Conservation (phyloP, 2,113 vertebrate species). For the Macquaria australasica region DNA sequence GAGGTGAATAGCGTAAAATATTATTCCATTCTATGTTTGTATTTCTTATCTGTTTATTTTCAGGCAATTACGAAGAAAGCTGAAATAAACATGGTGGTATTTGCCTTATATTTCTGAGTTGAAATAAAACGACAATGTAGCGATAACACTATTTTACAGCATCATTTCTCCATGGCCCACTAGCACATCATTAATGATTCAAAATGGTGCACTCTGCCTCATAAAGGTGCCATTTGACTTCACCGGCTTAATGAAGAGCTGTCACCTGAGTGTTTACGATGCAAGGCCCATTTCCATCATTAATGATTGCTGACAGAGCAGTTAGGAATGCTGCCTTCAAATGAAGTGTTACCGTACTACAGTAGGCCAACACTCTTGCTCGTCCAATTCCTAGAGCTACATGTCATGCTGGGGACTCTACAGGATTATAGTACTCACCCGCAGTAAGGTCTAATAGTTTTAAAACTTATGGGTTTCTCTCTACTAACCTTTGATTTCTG, state of each 20-base stretch:
- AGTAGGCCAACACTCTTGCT: constrained; percentile 86
- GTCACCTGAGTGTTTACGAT: constrained; percentile 23
- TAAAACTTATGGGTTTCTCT: constrained; percentile 80
- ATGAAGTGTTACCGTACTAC: constrained; percentile 88
- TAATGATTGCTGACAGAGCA: constrained; percentile 64
- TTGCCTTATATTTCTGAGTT: constrained; percentile 71
- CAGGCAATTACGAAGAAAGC: constrained; percentile 77
- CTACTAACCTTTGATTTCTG: constrained; percentile 89
- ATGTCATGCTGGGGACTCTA: constrained; percentile 84
- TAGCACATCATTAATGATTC: constrained; percentile 71
- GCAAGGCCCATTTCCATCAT: constrained; percentile 75
- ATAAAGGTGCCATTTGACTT: constrained; percentile 24
- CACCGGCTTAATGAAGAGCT: constrained; percentile 1
- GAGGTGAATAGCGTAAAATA: constrained; percentile 68
- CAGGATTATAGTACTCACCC: constrained; percentile 85
- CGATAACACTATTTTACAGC: constrained; percentile 88
- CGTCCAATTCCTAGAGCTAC: constrained; percentile 78
- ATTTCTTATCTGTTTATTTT: constrained; percentile 77
- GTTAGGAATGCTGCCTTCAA: constrained; percentile 84
- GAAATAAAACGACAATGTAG: constrained; percentile 82
- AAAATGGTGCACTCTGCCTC: constrained; percentile 67
- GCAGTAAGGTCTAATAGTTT: constrained; percentile 84
- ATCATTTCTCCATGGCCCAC: constrained; percentile 77
- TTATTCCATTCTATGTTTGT: constrained; percentile 66
- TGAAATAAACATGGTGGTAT: constrained; percentile 73